phyloP scores from a whole-genome alignment of 2,888 invertebrate genomes.

The Ochropleura leucogaster region DNA sequence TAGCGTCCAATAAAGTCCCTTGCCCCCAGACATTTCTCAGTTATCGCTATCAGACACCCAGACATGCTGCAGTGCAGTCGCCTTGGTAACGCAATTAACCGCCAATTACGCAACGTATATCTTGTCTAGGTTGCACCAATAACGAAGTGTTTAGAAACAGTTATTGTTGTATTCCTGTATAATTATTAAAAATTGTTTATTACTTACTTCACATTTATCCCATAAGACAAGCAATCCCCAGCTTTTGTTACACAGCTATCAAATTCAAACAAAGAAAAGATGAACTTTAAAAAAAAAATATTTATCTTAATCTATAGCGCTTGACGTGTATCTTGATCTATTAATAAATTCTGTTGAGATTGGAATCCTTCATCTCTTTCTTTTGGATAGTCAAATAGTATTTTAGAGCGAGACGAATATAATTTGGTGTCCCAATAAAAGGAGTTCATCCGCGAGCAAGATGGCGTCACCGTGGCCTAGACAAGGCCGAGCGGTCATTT shows the following conservation, averaged over 20 bases:
- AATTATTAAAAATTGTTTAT: slow-evolving; percentile 48
- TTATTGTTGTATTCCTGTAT: slow-evolving; percentile 49
- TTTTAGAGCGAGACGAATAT: slow-evolving; percentile 78
- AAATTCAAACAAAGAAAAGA: slow-evolving; percentile 60
- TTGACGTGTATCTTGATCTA: slow-evolving; percentile 72
- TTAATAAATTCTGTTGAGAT: slow-evolving; percentile 74
- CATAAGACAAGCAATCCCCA: slow-evolving; percentile 22
- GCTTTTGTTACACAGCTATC: slow-evolving; percentile 24
- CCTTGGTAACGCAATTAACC: slow-evolving; percentile 80
- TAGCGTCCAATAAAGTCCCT: slow-evolving; percentile 83
- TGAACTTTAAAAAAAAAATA: slow-evolving; percentile 49
- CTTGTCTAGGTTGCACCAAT: slow-evolving; percentile 62
- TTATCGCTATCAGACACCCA: slow-evolving; percentile 77
- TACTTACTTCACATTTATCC: slow-evolving; percentile 38
- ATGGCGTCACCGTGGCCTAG: slow-evolving; percentile 90
- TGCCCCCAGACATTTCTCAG: slow-evolving; percentile 80
- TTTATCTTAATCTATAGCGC: slow-evolving; percentile 54
- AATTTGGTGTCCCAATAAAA: slow-evolving; percentile 85
- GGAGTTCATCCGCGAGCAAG: slow-evolving; percentile 84
- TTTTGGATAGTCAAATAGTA: slow-evolving; percentile 49
- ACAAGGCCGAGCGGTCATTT: slow-evolving; percentile 90
- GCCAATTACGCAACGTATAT: slow-evolving; percentile 78
- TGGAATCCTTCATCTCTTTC: slow-evolving; percentile 73
- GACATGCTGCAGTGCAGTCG: slow-evolving; percentile 70
- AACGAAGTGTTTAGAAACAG: slow-evolving; percentile 60